phyloP scores from a whole-genome alignment of 1,140 invertebrate species.

The Drosophila repletoides region DNA sequence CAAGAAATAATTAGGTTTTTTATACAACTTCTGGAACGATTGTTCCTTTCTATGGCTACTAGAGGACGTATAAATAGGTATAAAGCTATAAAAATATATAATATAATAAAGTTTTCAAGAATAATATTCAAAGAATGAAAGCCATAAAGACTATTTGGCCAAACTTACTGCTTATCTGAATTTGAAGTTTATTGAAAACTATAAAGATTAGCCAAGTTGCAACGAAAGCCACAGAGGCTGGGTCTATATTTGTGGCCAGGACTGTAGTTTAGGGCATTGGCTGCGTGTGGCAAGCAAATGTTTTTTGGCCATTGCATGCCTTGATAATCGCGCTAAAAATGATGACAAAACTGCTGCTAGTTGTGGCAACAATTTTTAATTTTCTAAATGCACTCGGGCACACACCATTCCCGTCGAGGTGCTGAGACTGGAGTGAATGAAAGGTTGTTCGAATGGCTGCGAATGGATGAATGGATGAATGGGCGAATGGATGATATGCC shows the following conservation, averaged over 20 bases:
- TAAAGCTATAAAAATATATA: too few relatives aligned
- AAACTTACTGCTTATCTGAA: too few relatives aligned
- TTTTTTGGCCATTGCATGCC: slow-evolving; percentile 71
- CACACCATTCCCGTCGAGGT: slow-evolving; percentile 13
- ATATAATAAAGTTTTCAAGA: too few relatives aligned
- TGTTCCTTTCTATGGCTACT: too few relatives aligned
- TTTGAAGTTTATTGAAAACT: too few relatives aligned
- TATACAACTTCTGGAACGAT: too few relatives aligned
- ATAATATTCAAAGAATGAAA: too few relatives aligned
- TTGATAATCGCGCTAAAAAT: slow-evolving; percentile 77
- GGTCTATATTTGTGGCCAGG: background rate
- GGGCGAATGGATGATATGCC: slow-evolving; percentile 6
- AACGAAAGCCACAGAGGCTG: too few relatives aligned
- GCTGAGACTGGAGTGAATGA: background rate
- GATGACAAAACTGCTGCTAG: slow-evolving; percentile 79
- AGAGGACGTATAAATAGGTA: too few relatives aligned
- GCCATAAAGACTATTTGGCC: too few relatives aligned
- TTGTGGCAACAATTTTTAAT: slow-evolving; percentile 76
- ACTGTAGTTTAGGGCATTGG: slow-evolving; percentile 29
- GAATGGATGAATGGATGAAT: slow-evolving; percentile 1
- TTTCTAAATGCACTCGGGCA: slow-evolving; percentile 75
- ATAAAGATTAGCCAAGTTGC: too few relatives aligned
- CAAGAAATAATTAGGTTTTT: too few relatives aligned
- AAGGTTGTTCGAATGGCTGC: background rate
- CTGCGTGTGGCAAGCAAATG: slow-evolving; percentile 61